Evolutionary conservation across 2,113 vertebrate species (phyloP), one percentile per base, ranked within the genome.

Genomic region (Redunca redunca): DNA sequence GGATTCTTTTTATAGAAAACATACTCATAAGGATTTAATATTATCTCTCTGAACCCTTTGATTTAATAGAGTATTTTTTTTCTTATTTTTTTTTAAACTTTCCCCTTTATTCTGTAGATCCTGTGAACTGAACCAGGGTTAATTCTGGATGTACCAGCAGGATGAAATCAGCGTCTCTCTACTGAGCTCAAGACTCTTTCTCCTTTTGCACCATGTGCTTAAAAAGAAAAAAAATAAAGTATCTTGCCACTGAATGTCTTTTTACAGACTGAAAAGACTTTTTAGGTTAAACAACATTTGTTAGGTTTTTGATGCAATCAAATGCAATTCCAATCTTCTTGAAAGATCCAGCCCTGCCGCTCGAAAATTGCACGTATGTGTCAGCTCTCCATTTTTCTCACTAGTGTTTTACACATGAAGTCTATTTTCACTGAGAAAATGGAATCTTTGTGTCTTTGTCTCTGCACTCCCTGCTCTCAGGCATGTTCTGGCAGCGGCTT

Each of bases 381-480:
- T 97, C 97, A 94, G 64, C 55, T 62, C 95, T 93, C 96, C 85
- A 36, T 98, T 98, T 97, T 98, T 98, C 96, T 98, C 80, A 81
- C 90, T 46, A 2, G 98, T 82, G 98, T 97, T 98, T 98, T 98
- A 88, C 98, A 98, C 96, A 95, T 95, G 87, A 98, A 98, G 97
- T 95, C 97, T 97, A 33, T 98, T 99, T 99, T 98, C 98, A 77
- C 96, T 40, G 97, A 97, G 98, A 98, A 99, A 99, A 98, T 98
- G 98, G 98, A 95, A 98, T 99, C 99, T 99, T 99, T 99, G 99
- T 99, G 99, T 98, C 99, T 99, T 99, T 99, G 99, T 99, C 99
- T 99, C 98, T 94, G 98, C 86, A 82, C 98, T 98, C 94, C 98
- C 98, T 98, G 99, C 98, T 99, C 98, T 98, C 98, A 99, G 99